phyloP scores from a whole-genome alignment of 2,888 invertebrate genomes.

The Abrostola tripartita region DNA sequence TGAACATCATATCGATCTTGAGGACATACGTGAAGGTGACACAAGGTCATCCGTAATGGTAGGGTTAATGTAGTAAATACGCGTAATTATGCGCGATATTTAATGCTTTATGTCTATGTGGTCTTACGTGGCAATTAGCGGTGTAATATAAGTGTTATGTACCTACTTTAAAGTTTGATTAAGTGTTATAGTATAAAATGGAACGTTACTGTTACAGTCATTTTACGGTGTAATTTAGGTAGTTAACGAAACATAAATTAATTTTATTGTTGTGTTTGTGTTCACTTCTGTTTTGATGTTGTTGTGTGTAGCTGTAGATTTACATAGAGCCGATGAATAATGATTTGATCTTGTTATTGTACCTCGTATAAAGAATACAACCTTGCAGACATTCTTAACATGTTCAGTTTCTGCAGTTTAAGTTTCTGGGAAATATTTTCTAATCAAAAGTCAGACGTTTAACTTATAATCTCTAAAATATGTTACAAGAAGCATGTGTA shows the following conservation, averaged over 20 bases:
- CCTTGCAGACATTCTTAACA: no score
- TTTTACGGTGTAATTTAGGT: slow-evolving; percentile 36
- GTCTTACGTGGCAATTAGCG: slow-evolving; percentile 44
- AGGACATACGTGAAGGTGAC: slow-evolving; percentile 39
- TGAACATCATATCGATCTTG: slow-evolving; percentile 28
- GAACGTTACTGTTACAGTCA: slow-evolving; percentile 38
- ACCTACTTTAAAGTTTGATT: slow-evolving; percentile 53
- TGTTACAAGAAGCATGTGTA: no score
- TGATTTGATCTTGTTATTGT: not conserved
- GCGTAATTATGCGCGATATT: slow-evolving; percentile 41
- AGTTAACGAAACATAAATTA: slow-evolving; percentile 45
- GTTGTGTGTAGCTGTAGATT: slow-evolving; percentile 3
- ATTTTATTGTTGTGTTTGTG: slow-evolving; percentile 39
- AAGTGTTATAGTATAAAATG: slow-evolving; percentile 47
- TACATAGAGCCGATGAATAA: not conserved
- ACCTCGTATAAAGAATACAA: not conserved
- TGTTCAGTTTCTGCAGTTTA: no score
- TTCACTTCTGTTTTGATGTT: slow-evolving; percentile 17
- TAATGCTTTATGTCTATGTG: slow-evolving; percentile 44
- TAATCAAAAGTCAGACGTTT: no score
- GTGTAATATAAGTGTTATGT: slow-evolving; percentile 44
- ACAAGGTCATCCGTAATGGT: slow-evolving; percentile 30
- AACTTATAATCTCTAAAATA: no score
- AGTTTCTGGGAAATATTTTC: no score
- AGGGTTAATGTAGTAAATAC: slow-evolving; percentile 29